phyloP scores from a whole-genome alignment of 92 coral and sea anemone species.

The Paragorgia papillata region DNA sequence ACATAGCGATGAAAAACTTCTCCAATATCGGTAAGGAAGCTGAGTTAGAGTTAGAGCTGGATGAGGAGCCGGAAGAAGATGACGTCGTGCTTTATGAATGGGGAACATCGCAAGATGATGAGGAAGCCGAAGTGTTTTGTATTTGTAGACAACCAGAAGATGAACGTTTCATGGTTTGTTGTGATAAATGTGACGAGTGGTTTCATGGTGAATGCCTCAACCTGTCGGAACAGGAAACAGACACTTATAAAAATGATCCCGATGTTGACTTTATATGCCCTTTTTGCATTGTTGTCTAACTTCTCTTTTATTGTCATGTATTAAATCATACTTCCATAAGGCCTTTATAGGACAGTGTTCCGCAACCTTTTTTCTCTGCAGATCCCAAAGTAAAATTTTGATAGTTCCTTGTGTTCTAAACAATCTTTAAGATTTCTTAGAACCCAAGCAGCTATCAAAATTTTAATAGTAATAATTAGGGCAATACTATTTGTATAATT shows the following conservation, averaged over 20 bases:
- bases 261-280: slow-evolving; percentile 60
- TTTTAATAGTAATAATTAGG: no score
- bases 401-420: no score
- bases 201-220: slow-evolving; percentile 59
- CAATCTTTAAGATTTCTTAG: no score
- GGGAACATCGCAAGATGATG: slow-evolving; percentile 45
- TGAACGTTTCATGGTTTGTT: slow-evolving; percentile 66
- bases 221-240: slow-evolving; percentile 46
- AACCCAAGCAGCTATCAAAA: no score
- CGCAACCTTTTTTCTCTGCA: no score
- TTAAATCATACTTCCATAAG: no score
- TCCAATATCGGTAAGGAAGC: not conserved
- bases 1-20: slow-evolving; percentile 52
- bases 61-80: slow-evolving; percentile 43
- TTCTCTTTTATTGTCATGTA: no score
- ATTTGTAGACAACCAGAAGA: slow-evolving; percentile 69
- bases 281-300: slow-evolving; percentile 37
- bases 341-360: no score
- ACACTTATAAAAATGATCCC: slow-evolving; percentile 47
- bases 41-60: no score
- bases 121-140: slow-evolving; percentile 52
- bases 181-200: slow-evolving; percentile 69
- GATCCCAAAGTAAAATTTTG: no score
- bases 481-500: no score
- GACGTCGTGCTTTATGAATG: slow-evolving; percentile 57